Base-by-base conservation (phyloP, 2,888 invertebrate genomes). In the Drosophila rellima region DNA sequence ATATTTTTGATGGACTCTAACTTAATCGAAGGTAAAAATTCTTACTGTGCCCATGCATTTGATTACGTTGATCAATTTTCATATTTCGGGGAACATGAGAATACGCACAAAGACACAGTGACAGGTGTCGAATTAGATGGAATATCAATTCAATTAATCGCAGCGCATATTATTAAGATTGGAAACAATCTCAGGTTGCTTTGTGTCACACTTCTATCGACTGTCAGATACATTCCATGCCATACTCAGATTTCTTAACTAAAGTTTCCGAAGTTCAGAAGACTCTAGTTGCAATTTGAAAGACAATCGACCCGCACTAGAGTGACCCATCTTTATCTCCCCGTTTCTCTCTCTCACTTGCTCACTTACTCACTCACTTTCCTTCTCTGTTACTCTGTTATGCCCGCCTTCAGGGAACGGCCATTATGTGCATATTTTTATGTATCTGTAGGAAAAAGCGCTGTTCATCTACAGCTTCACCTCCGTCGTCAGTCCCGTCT, bases 401-500 rank as follows among this genome's bases (percentile, higher is more conserved):
- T 4, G 20, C 8, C 47, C 47, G 42, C 48, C 47, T 55, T 59
- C 31, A 47, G 33, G 15, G 50, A 40, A 66, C 70, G 75, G 85
- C 80, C 88, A 88, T 88, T 72, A 82, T 78, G 59, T 87, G 78
- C 82, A 80, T 76, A 74, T 74, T 74, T 85, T 85, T 81, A 88
- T 73, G 71, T 69, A 50, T 74, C 54, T 59, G 57, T 10, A 31
- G 29, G 20, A 35, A 33, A 26, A 10, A 20, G 33, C 33, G 23
- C 7, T 18, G 52, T 42, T 55, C 61, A 15, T n/a, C 17, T 54
- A 20, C 61, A 54, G 20, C 54, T 42, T 15, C 52, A 17, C 17
- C 52, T 44, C 31, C 26, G 10, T n/a, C 35, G 44, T n/a, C 33
- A 13, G 15, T 18, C 20, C 47, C 3, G 4, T 10, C 39, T 11